Evolutionary conservation across 1,140 invertebrate genomes (phyloP).

Genomic region (Heliconius himera): DNA sequence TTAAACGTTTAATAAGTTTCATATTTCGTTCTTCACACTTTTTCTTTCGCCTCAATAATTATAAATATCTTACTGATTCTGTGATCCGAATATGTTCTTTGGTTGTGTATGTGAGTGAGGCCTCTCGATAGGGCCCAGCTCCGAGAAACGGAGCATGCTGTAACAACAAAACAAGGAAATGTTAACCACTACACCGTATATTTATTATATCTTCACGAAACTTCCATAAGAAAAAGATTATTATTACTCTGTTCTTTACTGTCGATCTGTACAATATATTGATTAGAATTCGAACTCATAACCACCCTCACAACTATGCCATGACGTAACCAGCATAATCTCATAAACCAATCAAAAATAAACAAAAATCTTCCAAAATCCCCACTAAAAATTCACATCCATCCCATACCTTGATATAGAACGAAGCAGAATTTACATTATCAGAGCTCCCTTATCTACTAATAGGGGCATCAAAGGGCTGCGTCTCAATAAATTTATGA

Average conservation of each 20-base stretch:
- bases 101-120: constrained; percentile 54
- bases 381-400: neutral
- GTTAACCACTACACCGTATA: neutral
- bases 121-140: constrained; percentile 84
- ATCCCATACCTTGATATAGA: constrained; percentile 19
- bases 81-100: constrained; percentile 51
- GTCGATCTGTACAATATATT: too few relatives aligned
- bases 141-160: constrained; percentile 89
- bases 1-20: neutral
- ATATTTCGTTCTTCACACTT: neutral
- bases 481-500: constrained; percentile 81
- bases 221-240: too few relatives aligned
- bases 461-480: constrained; percentile 69
- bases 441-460: constrained; percentile 61
- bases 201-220: too few relatives aligned
- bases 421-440: constrained; percentile 46
- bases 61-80: constrained; percentile 50
- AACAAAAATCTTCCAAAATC: neutral
- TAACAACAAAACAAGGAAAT: constrained; percentile 65
- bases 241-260: too few relatives aligned
- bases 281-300: too few relatives aligned
- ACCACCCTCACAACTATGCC: too few relatives aligned
- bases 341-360: too few relatives aligned
- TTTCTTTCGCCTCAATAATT: constrained; percentile 23
- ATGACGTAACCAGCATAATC: too few relatives aligned